Evolutionary conservation across 2,888 invertebrate species (phyloP), one percentile per base, ranked within the genome.

Genomic region (Hypsopygia costalis): DNA sequence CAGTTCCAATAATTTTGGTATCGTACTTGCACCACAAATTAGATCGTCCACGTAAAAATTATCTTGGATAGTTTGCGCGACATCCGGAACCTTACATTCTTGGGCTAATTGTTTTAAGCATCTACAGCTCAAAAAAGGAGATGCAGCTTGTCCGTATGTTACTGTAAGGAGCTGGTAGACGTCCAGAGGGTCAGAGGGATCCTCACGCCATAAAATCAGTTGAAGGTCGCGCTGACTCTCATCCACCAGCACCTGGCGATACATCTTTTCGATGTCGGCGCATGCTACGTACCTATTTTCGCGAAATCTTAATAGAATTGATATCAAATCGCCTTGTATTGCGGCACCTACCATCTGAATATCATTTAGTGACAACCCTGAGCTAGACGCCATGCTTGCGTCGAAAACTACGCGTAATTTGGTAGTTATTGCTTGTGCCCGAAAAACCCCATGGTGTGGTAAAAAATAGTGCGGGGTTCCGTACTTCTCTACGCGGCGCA

Each of bases 211-310:
- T 1, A 70, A 33, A 3, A 70, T 66, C 25, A 58, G 35, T 41
- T 72, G 71, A 3, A 63, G 44, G 9, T 52, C 35, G 3, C 62
- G 34, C 40, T 69, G 57, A 11, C 56, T 47, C 1, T 41, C 29
- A 7, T 55, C 36, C 11, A 69, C 43, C 11, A 47, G 16, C 10
- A 59, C 49, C 39, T 65, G 61, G 0, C 69, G 30, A 38, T 52
- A 70, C 62, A 69, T 66, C 49, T 62, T 59, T 30, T 53, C 51
- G 2, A 62, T 40, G 34, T 60, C 62, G 2, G 55, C 57, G 3
- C 58, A 58, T 0, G 61, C 55, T 0, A 58, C 58, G 29, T 57
- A 55, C 29, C 44, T 51, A 42, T 51, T 39, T 29, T 50, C 49
- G 6, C 54, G 43, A 34, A 55, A 47, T 6, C 54, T 44, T 12